Conservation (phyloP, 2,888 invertebrate species). For the Callosobruchus maculatus region DNA sequence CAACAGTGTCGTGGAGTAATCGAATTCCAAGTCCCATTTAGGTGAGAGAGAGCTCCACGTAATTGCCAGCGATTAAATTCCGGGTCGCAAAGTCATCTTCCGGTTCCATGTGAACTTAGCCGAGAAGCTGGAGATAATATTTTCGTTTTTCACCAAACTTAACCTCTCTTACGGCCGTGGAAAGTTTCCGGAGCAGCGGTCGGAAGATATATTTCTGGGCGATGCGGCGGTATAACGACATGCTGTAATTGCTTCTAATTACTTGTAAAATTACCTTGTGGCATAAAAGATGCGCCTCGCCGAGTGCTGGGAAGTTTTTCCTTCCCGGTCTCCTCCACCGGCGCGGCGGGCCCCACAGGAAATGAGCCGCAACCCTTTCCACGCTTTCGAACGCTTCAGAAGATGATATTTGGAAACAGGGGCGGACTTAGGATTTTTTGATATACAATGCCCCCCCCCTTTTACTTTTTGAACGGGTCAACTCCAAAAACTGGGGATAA, state of each 20-base stretch:
- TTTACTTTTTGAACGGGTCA: too few species aligned
- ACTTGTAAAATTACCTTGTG: constrained; percentile 54
- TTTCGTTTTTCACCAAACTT: constrained; percentile 36
- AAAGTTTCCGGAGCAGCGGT: constrained; percentile 34
- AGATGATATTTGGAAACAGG: constrained; percentile 1
- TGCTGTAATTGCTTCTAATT: constrained; percentile 53
- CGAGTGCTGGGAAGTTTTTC: constrained; percentile 43
- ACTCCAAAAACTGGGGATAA: too few species aligned
- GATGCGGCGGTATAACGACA: constrained; percentile 47
- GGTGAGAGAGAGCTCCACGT: not conserved
- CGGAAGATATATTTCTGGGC: constrained; percentile 46
- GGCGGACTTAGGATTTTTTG: too few species aligned
- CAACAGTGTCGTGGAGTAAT: not conserved
- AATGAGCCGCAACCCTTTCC: constrained; percentile 42
- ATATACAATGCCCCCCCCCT: too few species aligned
- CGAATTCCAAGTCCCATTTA: not conserved
- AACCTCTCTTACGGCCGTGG: constrained; percentile 22
- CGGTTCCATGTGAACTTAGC: constrained; percentile 16
- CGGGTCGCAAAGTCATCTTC: not conserved
- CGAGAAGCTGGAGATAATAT: constrained; percentile 35
- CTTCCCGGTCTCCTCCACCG: constrained; percentile 22
- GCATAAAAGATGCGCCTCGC: constrained; percentile 48
- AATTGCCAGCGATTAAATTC: not conserved
- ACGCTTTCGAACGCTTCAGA: constrained; percentile 1
- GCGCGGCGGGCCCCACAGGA: constrained; percentile 33